phyloP scores from a whole-genome alignment of 2,113 vertebrate genomes.

The Carassius auratus region DNA sequence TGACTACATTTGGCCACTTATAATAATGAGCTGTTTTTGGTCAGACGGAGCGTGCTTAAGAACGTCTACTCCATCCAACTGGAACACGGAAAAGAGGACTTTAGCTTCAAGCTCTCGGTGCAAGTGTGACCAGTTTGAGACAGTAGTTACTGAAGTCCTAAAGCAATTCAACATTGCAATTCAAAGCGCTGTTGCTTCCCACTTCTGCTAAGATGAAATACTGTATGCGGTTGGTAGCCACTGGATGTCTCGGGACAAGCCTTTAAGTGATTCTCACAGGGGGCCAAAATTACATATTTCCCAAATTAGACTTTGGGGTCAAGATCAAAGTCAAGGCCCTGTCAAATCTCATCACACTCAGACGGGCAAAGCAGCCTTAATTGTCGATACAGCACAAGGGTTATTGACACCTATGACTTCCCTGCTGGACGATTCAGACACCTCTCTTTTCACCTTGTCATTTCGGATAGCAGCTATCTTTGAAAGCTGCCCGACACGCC shows the following conservation, averaged over 20 bases:
- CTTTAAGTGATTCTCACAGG: conserved; percentile 53
- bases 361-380: conserved; percentile 62
- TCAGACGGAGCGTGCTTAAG: conserved; percentile 68
- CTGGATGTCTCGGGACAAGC: conserved; percentile 8
- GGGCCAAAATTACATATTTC: conserved; percentile 64
- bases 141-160: conserved; percentile 43
- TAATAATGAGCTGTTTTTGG: conserved; percentile 76
- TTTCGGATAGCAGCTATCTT: conserved; percentile 50
- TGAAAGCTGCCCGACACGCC: conserved; percentile 58
- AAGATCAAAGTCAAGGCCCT: conserved; percentile 71
- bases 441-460: conserved; percentile 55
- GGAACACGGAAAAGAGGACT: conserved; percentile 46
- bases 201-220: conserved; percentile 37
- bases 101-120: not conserved
- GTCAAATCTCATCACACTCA: conserved; percentile 70
- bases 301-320: conserved; percentile 64
- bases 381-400: conserved; percentile 71
- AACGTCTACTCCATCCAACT: conserved; percentile 58
- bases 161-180: conserved; percentile 1
- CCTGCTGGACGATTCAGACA: conserved; percentile 51
- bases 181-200: conserved; percentile 8
- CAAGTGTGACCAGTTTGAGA: conserved; percentile 28
- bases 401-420: conserved; percentile 75
- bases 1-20: conserved; percentile 69
- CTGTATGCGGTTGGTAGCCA: conserved; percentile 10